phyloP scores from a whole-genome alignment of 2,888 invertebrate species.

The Drepanosiphum platanoidis region DNA sequence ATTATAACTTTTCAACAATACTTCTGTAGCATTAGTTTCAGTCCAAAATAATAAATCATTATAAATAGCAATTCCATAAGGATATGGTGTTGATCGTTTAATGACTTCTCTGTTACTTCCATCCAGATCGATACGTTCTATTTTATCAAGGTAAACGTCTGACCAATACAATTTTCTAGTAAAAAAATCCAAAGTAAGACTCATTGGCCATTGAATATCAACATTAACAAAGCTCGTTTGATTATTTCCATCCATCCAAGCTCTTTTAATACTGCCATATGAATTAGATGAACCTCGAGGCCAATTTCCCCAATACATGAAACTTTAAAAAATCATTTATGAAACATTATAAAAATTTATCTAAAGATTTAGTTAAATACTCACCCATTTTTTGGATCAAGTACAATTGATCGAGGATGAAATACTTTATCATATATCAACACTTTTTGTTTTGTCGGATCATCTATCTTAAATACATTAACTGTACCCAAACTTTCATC shows the following conservation, averaged over 20 bases:
- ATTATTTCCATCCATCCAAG: slow-evolving; percentile 80
- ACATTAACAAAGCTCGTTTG: slow-evolving; percentile 71
- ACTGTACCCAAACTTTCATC: slow-evolving; percentile 75
- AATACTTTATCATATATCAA: slow-evolving; percentile 71
- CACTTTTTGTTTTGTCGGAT: slow-evolving; percentile 71
- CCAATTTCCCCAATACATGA: slow-evolving; percentile 85
- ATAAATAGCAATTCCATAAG: slow-evolving; percentile 76
- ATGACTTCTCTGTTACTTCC: slow-evolving; percentile 69
- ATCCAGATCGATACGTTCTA: slow-evolving; percentile 75
- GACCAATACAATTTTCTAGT: slow-evolving; percentile 76
- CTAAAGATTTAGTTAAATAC: not conserved
- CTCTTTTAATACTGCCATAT: slow-evolving; percentile 74
- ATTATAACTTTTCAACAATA: slow-evolving; percentile 71
- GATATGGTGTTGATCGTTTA: slow-evolving; percentile 68
- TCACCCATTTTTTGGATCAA: slow-evolving; percentile 77
- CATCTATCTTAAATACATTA: slow-evolving; percentile 75
- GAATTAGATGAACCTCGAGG: slow-evolving; percentile 67
- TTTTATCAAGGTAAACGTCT: slow-evolving; percentile 76
- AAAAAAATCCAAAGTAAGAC: slow-evolving; percentile 75
- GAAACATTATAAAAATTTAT: slow-evolving; percentile 20
- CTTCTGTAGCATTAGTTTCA: slow-evolving; percentile 73
- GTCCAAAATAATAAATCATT: slow-evolving; percentile 77
- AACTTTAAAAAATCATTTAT: slow-evolving; percentile 66
- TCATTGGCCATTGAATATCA: slow-evolving; percentile 79
- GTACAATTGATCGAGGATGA: slow-evolving; percentile 76